Conservation (phyloP, 2,797 vertebrate species). For the Synanceia verrucosa region DNA sequence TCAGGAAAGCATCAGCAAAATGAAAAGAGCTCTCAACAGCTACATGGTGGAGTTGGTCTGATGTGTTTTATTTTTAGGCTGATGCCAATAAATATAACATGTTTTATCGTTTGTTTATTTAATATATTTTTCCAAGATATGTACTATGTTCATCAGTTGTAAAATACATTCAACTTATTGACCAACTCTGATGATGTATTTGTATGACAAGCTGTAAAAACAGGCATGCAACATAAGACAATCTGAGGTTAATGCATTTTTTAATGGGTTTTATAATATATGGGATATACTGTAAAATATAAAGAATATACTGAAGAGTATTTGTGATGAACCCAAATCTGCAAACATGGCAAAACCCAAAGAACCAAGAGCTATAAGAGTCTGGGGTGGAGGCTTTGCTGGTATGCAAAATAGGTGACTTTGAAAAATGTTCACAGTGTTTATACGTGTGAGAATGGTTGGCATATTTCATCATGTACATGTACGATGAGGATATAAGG, state of each 20-base stretch:
- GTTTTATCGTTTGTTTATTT: too few relatives aligned
- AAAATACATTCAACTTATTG: too few relatives aligned
- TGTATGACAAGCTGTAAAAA: background rate
- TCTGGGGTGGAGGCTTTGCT: background rate
- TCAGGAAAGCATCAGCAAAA: background rate
- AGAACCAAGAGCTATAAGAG: background rate
- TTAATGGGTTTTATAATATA: background rate
- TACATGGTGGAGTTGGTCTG: background rate
- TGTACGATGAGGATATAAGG: constrained; percentile 38
- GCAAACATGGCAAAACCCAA: background rate
- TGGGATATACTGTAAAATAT: background rate
- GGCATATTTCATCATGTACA: constrained; percentile 44
- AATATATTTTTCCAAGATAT: background rate
- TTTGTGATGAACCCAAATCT: background rate
- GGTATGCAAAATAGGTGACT: background rate
- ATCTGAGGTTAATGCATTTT: background rate
- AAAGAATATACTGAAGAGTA: background rate
- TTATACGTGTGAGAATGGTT: constrained; percentile 18
- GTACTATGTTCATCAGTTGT: fast-evolving
- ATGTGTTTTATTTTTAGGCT: background rate
- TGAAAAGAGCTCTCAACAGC: background rate
- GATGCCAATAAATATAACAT: background rate
- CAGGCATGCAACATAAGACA: background rate
- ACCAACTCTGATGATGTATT: background rate
- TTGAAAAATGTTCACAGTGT: constrained; percentile 20